phyloP scores from a whole-genome alignment of 2,888 invertebrate genomes.

The Spilarctia lutea region DNA sequence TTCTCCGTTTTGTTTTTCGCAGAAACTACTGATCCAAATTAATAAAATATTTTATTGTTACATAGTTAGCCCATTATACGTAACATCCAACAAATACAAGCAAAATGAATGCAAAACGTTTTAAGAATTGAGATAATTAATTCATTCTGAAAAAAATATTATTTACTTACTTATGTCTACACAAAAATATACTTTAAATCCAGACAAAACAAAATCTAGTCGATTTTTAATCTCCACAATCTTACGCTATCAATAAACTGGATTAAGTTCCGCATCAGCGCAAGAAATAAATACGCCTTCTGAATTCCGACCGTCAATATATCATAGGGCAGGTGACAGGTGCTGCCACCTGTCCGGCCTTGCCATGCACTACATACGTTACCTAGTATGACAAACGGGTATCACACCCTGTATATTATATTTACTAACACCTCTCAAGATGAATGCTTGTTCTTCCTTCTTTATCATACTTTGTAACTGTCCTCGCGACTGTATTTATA shows the following conservation, averaged over 20 bases:
- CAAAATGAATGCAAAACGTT: too few species aligned
- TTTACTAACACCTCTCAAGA: conserved; percentile 16
- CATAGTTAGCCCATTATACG: too few species aligned
- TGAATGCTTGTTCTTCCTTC: conserved; percentile 9
- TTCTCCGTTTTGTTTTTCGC: background rate
- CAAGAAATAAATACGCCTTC: conserved; percentile 12
- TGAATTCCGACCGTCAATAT: conserved; percentile 25
- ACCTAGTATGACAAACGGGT: conserved; percentile 15
- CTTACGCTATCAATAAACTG: conserved; percentile 1
- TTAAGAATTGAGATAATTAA: background rate
- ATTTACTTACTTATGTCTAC: background rate
- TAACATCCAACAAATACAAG: too few species aligned
- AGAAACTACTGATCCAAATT: too few species aligned
- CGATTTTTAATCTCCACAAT: background rate
- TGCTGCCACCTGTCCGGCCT: conserved; percentile 26
- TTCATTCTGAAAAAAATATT: background rate
- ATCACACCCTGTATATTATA: conserved; percentile 18
- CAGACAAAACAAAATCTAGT: background rate
- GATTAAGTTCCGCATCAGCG: background rate
- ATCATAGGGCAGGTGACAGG: conserved; percentile 31
- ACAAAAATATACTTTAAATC: background rate
- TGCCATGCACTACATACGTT: conserved; percentile 23
- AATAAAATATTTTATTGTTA: too few species aligned
- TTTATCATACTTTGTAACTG: conserved; percentile 11
- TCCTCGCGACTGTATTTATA: background rate